phyloP scores from a whole-genome alignment of 2,113 vertebrate genomes.

The Scomber scombrus region DNA sequence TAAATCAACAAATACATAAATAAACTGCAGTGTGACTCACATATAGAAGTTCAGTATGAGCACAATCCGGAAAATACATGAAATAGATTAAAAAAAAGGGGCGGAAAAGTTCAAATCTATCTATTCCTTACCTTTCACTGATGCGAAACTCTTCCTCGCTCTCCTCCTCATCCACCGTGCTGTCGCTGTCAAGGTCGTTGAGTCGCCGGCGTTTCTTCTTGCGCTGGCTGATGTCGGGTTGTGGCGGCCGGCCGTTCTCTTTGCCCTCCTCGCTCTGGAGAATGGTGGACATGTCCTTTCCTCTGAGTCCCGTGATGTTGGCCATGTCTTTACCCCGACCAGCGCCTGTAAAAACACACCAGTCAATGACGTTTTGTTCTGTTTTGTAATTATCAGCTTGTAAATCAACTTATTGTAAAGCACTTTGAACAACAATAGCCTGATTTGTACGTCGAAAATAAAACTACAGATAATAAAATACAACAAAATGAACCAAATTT shows the following conservation, averaged over 20 bases:
- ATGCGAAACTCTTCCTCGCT: slow-evolving; percentile 97
- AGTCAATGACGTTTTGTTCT: neutral
- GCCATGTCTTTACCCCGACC: slow-evolving; percentile 98
- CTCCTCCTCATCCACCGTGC: slow-evolving; percentile 95
- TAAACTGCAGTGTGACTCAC: too few relatives aligned
- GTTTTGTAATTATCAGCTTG: too few relatives aligned
- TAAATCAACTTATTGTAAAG: too few relatives aligned
- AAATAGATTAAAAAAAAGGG: too few relatives aligned
- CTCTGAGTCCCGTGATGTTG: slow-evolving; percentile 95
- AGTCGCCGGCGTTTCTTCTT: slow-evolving; percentile 95
- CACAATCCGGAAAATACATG: too few relatives aligned
- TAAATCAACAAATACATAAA: neutral
- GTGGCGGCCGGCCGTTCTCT: slow-evolving; percentile 90
- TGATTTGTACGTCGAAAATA: too few relatives aligned
- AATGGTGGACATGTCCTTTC: slow-evolving; percentile 97
- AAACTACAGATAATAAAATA: too few relatives aligned
- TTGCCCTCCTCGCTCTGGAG: slow-evolving; percentile 91
- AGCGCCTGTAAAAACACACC: slow-evolving; percentile 81
- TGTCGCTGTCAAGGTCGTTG: slow-evolving; percentile 97
- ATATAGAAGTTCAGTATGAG: neutral
- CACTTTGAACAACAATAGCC: too few relatives aligned
- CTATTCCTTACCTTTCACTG: slow-evolving; percentile 88
- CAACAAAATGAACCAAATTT: too few relatives aligned
- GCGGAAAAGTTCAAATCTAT: neutral
- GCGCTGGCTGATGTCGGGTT: slow-evolving; percentile 80